These are phyloP conservation scores for Gobio gobio DNA, from an alignment of 2,113 vertebrate species.

Conservation along the genomic window DNA sequence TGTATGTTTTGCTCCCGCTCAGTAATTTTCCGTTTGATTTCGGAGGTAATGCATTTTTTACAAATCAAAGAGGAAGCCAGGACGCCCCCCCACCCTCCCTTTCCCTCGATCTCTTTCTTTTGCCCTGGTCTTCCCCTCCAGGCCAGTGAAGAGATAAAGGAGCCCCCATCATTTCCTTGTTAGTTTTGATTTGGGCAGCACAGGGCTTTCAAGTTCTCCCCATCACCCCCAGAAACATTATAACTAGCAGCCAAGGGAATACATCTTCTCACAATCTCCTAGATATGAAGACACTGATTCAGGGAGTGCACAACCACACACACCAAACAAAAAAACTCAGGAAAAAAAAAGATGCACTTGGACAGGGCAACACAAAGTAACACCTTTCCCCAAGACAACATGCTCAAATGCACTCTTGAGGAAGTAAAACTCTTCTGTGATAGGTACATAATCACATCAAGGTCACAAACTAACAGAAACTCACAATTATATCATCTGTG, in stretches of 20 bases:
- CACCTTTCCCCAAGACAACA: background rate
- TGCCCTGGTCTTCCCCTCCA: constrained; percentile 75
- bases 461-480: constrained; percentile 2
- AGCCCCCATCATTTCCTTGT: constrained; percentile 89
- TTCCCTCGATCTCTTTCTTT: constrained; percentile 56
- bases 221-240: constrained; percentile 96
- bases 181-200: constrained; percentile 91
- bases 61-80: constrained; percentile 88
- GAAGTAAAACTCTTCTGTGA: constrained; percentile 9
- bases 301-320: constrained; percentile 67
- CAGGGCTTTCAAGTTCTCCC: constrained; percentile 90
- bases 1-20: constrained; percentile 75
- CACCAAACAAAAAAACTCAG: constrained; percentile 63
- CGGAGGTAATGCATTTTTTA: constrained; percentile 91
- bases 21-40: constrained; percentile 91
- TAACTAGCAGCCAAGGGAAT: constrained; percentile 96
- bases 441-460: background rate
- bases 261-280: constrained; percentile 68
- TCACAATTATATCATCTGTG: background rate
- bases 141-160: constrained; percentile 86
- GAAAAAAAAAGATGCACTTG: constrained; percentile 45
- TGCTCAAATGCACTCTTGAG: background rate
- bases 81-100: constrained; percentile 65
- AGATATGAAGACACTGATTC: constrained; percentile 69
- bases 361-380: constrained; percentile 47